phyloP scores from a whole-genome alignment of 2,113 vertebrate species.

The Chelonoidis abingdonii region DNA sequence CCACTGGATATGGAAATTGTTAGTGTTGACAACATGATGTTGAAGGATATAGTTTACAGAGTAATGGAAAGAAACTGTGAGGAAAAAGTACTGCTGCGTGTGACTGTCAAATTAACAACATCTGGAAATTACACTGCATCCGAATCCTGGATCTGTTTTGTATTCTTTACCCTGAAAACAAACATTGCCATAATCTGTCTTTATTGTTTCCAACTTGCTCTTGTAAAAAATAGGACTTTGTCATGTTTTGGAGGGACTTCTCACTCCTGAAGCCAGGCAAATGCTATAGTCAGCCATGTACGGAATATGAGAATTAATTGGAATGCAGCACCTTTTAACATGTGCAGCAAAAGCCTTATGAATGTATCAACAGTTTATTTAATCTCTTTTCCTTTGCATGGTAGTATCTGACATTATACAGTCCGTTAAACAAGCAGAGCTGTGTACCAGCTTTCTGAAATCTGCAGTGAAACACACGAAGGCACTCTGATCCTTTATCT shows the following conservation, averaged over 20 bases:
- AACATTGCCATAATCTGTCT: not conserved
- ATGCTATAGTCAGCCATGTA: not conserved
- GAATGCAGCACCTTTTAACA: not conserved
- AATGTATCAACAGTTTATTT: not conserved
- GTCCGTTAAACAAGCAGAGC: not conserved
- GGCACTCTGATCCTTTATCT: not conserved
- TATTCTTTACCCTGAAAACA: not conserved
- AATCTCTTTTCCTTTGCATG: not conserved
- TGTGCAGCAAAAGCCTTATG: not conserved
- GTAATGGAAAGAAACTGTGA: not conserved
- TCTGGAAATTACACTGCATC: not conserved
- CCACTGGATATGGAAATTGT: not conserved
- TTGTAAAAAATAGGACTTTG: not conserved
- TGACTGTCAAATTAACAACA: not conserved
- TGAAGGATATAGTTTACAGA: rapidly evolving
- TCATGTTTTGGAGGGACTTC: not conserved
- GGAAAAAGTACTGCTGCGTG: not conserved
- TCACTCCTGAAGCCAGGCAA: not conserved
- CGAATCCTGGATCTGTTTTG: not conserved
- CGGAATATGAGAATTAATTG: not conserved
- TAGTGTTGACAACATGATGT: not conserved
- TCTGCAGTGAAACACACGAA: not conserved
- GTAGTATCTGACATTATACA: not conserved
- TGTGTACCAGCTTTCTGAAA: not conserved
- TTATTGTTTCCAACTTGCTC: not conserved